These are phyloP conservation scores for Bathynomus jamesi DNA, from an alignment of 1,140 invertebrate genomes.

Conservation along the genomic window DNA sequence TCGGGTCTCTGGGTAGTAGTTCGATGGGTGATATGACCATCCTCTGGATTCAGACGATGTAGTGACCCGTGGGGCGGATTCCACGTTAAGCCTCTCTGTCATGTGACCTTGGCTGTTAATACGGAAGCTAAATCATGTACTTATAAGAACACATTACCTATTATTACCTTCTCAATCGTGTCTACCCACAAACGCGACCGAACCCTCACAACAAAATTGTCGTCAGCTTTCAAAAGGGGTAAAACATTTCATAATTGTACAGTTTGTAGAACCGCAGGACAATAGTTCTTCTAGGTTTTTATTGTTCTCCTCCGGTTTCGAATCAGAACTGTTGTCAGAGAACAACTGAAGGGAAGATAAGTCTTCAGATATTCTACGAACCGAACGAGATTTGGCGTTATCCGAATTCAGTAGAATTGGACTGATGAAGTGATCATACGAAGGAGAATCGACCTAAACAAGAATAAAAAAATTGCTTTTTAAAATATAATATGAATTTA, in stretches of 20 bases:
- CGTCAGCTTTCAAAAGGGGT: slow-evolving; percentile 58
- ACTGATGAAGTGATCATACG: not conserved
- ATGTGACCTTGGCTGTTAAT: too few relatives aligned
- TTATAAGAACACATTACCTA: too few relatives aligned
- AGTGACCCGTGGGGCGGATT: too few relatives aligned
- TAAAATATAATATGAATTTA: too few relatives aligned
- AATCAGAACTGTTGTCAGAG: not conserved
- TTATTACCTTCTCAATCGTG: slow-evolving; percentile 66
- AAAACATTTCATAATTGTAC: slow-evolving; percentile 62
- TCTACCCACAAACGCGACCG: slow-evolving; percentile 66
- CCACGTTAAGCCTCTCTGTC: too few relatives aligned
- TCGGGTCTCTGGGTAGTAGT: too few relatives aligned
- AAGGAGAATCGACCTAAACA: not conserved
- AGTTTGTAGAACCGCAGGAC: slow-evolving; percentile 62
- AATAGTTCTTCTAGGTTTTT: slow-evolving; percentile 36
- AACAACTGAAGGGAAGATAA: too few relatives aligned
- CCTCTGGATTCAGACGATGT: too few relatives aligned
- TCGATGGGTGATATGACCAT: too few relatives aligned
- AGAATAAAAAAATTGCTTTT: too few relatives aligned
- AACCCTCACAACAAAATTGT: slow-evolving; percentile 69
- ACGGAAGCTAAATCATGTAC: too few relatives aligned
- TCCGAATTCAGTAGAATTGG: not conserved
- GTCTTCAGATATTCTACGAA: not conserved
- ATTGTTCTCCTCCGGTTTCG: not conserved
- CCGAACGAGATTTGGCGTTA: not conserved